These are phyloP conservation scores for Ctenodactylus gundi DNA, from an alignment of 2,113 vertebrate genomes.

Conservation along the genomic window DNA sequence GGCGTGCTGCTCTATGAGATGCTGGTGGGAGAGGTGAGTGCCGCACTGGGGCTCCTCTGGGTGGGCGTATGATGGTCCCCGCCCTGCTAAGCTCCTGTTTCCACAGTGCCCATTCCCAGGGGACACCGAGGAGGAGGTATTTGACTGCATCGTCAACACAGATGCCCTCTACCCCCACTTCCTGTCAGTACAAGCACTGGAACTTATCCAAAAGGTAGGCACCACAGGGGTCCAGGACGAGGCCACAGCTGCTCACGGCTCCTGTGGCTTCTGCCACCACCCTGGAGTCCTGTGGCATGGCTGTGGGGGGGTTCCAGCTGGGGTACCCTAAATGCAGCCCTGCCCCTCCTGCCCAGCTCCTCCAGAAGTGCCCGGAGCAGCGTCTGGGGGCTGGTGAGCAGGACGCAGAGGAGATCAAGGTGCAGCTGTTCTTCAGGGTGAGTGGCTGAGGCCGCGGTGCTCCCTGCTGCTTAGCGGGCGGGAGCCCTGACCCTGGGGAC, in stretches of 20 bases:
- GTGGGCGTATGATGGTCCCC: not conserved
- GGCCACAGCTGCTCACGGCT: rapidly evolving
- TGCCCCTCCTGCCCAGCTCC: constrained; percentile 84
- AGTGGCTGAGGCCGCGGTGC: not conserved
- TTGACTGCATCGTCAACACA: constrained; percentile 96
- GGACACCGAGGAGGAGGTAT: constrained; percentile 98
- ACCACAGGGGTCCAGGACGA: not conserved
- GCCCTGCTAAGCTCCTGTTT: not conserved
- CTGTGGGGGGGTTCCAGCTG: not conserved
- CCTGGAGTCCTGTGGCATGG: not conserved
- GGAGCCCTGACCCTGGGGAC: not conserved
- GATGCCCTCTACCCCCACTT: constrained; percentile 91
- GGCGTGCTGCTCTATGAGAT: constrained; percentile 98
- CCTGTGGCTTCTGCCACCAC: rapidly evolving
- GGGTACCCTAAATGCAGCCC: not conserved
- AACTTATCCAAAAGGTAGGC: constrained; percentile 91
- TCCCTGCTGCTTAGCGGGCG: not conserved
- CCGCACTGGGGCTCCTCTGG: not conserved
- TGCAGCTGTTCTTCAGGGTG: constrained; percentile 94
- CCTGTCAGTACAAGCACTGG: constrained; percentile 89
- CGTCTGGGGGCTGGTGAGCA: constrained; percentile 91
- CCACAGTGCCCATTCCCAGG: constrained; percentile 91
- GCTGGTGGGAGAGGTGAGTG: constrained; percentile 97
- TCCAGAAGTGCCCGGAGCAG: constrained; percentile 92
- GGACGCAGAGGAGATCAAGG: constrained; percentile 94